phyloP scores from a whole-genome alignment of 2,113 vertebrate genomes.

The Chrysochloris asiatica region DNA sequence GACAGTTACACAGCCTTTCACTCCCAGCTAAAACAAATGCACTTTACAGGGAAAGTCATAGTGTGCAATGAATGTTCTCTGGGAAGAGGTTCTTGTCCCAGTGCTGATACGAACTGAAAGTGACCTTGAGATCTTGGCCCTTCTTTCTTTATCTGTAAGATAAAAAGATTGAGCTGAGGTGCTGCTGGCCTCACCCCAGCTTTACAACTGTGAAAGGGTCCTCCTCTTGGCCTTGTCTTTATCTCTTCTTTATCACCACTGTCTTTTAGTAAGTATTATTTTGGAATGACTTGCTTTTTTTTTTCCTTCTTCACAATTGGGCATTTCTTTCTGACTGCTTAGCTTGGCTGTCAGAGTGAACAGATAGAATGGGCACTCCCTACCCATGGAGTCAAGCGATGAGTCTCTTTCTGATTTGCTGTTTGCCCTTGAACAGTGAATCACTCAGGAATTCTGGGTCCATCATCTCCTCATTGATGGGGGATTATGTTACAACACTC shows the following conservation, averaged over 20 bases:
- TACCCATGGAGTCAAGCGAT: not conserved
- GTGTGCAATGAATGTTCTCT: not conserved
- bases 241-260: slow-evolving; percentile 40
- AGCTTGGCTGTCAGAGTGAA: not conserved
- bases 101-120: not conserved
- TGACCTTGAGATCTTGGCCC: slow-evolving; percentile 41
- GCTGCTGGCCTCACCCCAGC: not conserved
- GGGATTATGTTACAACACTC: slow-evolving; percentile 64
- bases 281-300: slow-evolving; percentile 59
- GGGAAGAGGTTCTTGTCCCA: not conserved
- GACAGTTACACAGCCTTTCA: not conserved
- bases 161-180: not conserved
- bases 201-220: not conserved
- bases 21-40: not conserved
- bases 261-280: slow-evolving; percentile 19
- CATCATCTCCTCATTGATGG: slow-evolving; percentile 64
- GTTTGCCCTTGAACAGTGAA: slow-evolving; percentile 57
- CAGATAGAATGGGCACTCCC: not conserved
- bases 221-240: slow-evolving; percentile 18
- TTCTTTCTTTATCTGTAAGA: not conserved
- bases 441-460: slow-evolving; percentile 46
- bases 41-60: not conserved
- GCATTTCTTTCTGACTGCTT: not conserved
- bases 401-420: not conserved
- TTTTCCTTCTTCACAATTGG: not conserved